A percentile compares a stretch with the other conserved stretches of the same genome.
phyloP scores from a whole-genome alignment of 2,888 invertebrate genomes.

The Andrena praecox region DNA sequence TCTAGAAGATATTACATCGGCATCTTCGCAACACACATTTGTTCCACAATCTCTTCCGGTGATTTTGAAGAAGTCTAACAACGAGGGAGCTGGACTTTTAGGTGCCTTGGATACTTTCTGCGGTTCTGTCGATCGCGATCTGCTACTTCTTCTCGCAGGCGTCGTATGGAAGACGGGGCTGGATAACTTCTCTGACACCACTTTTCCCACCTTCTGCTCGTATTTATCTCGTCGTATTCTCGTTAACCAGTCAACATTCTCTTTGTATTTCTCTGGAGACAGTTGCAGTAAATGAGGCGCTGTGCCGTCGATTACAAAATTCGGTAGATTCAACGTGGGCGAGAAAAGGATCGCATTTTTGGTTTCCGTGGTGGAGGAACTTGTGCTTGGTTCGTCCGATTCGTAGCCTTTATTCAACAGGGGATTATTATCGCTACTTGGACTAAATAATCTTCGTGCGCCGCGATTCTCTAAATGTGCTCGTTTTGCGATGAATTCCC shows the following conservation, averaged over 20 bases:
- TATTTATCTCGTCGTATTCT: conserved; percentile 87
- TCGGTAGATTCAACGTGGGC: conserved; percentile 91
- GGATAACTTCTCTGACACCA: conserved; percentile 73
- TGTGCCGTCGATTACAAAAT: conserved; percentile 91
- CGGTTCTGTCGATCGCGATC: conserved; percentile 76
- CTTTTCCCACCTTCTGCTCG: conserved; percentile 75
- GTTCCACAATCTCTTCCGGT: conserved; percentile 54
- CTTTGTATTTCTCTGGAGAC: conserved; percentile 89
- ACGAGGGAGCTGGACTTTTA: conserved; percentile 71
- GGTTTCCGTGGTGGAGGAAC: conserved; percentile 59
- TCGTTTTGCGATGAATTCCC: conserved; percentile 82
- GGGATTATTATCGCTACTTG: conserved; percentile 63
- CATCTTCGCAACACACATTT: conserved; percentile 36
- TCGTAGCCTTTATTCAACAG: conserved; percentile 66
- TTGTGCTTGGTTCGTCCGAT: conserved; percentile 77
- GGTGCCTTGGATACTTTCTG: conserved; percentile 70
- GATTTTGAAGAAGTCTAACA: conserved; percentile 77
- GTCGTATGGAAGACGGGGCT: conserved; percentile 70
- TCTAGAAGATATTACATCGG: conserved; percentile 30
- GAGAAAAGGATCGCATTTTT: conserved; percentile 84
- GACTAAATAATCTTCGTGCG: conserved; percentile 86
- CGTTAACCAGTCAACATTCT: conserved; percentile 91
- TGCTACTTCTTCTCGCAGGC: conserved; percentile 70
- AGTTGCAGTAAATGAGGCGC: conserved; percentile 91
- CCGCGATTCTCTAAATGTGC: conserved; percentile 83